phyloP scores from a whole-genome alignment of 2,797 vertebrate species.

The Dallia pectoralis region DNA sequence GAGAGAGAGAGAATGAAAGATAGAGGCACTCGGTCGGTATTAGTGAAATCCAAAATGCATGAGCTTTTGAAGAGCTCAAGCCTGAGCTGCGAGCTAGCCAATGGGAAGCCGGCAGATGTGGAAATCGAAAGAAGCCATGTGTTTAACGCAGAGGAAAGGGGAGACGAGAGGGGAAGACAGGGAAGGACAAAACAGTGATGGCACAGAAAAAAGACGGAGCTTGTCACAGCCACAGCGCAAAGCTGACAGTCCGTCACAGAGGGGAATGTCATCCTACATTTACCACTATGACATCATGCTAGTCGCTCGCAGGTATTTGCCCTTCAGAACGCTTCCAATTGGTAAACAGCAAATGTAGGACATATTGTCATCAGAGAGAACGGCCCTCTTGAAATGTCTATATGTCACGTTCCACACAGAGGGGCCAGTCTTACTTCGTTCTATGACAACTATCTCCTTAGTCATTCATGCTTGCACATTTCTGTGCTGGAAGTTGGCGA shows the following conservation, averaged over 20 bases:
- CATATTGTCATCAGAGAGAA: background rate
- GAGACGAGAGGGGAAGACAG: background rate
- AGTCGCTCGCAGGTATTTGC: constrained; percentile 12
- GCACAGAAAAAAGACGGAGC: background rate
- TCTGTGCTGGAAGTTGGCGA: constrained; percentile 5
- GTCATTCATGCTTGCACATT: background rate
- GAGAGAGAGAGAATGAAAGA: background rate
- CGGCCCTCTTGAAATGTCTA: background rate
- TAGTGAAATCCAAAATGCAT: background rate
- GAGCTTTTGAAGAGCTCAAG: too few species aligned
- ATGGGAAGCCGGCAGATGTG: background rate
- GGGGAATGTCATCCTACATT: background rate
- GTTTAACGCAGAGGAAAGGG: too few species aligned
- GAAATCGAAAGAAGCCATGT: background rate
- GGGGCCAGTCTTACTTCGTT: background rate
- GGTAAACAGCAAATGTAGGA: background rate
- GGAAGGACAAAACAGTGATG: background rate
- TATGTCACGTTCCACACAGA: background rate
- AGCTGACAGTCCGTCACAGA: constrained; percentile 1
- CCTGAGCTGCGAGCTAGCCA: too few species aligned
- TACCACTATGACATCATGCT: constrained; percentile 1
- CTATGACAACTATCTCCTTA: background rate
- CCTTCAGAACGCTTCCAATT: background rate
- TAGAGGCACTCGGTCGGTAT: background rate
- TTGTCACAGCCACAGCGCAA: background rate